phyloP scores from a whole-genome alignment of 2,888 invertebrate species.

The Drosophila stalkeri region DNA sequence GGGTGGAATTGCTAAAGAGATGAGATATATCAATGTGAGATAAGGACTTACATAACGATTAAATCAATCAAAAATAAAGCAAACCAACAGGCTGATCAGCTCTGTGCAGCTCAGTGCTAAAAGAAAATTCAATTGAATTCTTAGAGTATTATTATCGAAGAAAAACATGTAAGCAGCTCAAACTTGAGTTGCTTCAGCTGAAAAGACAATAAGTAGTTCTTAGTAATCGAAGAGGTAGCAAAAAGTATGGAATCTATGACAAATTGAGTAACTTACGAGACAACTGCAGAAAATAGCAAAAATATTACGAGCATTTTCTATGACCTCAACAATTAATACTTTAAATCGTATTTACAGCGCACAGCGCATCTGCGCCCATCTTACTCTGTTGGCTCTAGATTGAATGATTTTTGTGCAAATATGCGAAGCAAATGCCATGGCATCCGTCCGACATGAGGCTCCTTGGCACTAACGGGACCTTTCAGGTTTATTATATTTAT shows the following conservation, averaged over 20 bases:
- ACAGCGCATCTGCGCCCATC: background rate
- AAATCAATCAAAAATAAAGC: slow-evolving; percentile 6
- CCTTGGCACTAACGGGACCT: slow-evolving; percentile 43
- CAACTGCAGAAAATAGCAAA: background rate
- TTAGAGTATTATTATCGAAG: background rate
- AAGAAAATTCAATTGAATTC: background rate
- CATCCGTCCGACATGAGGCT: slow-evolving; percentile 37
- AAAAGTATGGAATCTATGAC: background rate
- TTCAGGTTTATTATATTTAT: slow-evolving; percentile 59
- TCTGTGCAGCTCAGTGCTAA: background rate
- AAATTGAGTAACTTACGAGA: background rate
- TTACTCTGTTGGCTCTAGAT: background rate
- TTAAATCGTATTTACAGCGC: slow-evolving; percentile 11
- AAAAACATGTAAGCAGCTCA: background rate
- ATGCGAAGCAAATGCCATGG: slow-evolving; percentile 36
- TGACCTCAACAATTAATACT: slow-evolving; percentile 36
- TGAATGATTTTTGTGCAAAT: slow-evolving; percentile 47
- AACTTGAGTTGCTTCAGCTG: background rate
- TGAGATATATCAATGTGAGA: background rate
- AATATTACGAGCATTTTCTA: slow-evolving; percentile 8
- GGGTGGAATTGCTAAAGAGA: background rate
- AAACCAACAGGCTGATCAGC: background rate
- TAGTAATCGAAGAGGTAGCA: background rate
- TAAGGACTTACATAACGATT: background rate
- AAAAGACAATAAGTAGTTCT: background rate